Evolutionary conservation across 2,113 vertebrate genomes (phyloP).

Genomic region (Campylomormyrus numenius): DNA sequence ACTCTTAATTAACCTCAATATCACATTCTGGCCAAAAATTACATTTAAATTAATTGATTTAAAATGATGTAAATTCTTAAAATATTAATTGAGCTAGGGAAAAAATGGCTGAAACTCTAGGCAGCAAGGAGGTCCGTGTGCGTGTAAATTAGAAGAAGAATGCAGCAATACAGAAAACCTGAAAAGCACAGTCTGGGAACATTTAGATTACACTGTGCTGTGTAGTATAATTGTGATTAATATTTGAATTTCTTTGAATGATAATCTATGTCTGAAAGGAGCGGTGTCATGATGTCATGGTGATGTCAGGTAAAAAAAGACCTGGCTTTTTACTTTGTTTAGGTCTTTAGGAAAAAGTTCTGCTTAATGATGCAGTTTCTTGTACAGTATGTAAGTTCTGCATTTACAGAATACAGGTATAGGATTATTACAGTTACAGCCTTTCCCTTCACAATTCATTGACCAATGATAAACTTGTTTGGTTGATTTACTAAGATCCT

Average conservation of each 20-base stretch:
- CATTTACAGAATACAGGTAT: background rate
- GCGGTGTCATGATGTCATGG: background rate
- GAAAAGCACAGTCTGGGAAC: background rate
- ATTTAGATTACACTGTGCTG: background rate
- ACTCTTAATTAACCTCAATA: background rate
- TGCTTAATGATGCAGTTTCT: background rate
- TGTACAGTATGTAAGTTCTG: background rate
- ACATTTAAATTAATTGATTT: background rate
- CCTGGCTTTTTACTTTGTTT: background rate
- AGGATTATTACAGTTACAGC: background rate
- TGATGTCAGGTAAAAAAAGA: background rate
- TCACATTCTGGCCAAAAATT: background rate
- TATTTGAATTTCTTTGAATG: background rate
- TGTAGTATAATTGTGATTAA: background rate
- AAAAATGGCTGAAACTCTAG: background rate
- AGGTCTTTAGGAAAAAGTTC: background rate
- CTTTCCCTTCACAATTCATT: background rate
- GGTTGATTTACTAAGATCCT: constrained; percentile 32
- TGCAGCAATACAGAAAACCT: background rate
- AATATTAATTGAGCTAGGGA: background rate
- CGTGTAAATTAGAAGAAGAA: background rate
- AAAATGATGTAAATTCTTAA: background rate
- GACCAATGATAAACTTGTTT: background rate
- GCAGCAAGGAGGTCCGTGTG: too few relatives aligned
- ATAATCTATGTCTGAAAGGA: background rate